Evolutionary conservation across 2,113 vertebrate genomes (phyloP), one percentile per base, ranked within the genome.

Genomic region (Sinocyclocheilus anshuiensis): DNA sequence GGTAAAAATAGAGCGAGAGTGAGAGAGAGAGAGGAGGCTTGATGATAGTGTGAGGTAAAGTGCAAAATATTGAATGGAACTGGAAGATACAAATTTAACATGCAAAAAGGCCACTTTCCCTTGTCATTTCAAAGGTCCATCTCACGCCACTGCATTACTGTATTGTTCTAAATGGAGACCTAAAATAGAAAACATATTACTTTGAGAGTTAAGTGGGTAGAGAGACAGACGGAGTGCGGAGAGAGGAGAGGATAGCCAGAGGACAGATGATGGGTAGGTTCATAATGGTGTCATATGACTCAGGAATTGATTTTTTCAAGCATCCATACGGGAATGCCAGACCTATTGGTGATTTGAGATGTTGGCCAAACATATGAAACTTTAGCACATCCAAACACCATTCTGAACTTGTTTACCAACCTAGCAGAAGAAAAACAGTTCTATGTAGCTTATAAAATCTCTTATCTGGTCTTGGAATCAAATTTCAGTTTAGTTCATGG

Each of bases 171-270:
- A 61, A 77, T 78, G 57, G 33, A 39, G 33, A 53, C 20, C 69
- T 77, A 81, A 81, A 76, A 77, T 72, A 88, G 74, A 77, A 86
- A 26, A 50, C 50, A 50, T 71, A 24, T 83, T 83, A 61, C 33
- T 75, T 67, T 42, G 22, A 33, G 18, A 22, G 26, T 53, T 45
- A 74, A 50, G 75, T 29, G 48, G 48, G 75, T 33, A 11, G 48
- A 57, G 18, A 53, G 26, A 42, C 26, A 75, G 29, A 42, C 26
- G 10, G 18, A 36, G 45, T 50, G 50, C 15, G 13, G 13, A 71
- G 59, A 39, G 6, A 20, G 1, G 26, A 69, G 26, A 29, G 16
- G 53, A 55, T 18, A 55, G 74, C 45, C 36, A 50, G 4, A 36
- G 29, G 61, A 50, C 36, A 63, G 6, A 61, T 81, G 39, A 81